A percentile compares a stretch with the other conserved stretches of the same genome.
These are phyloP conservation scores for Pseudocheirus occidentalis DNA, from an alignment of 2,797 vertebrate species.

Conservation along the genomic window DNA sequence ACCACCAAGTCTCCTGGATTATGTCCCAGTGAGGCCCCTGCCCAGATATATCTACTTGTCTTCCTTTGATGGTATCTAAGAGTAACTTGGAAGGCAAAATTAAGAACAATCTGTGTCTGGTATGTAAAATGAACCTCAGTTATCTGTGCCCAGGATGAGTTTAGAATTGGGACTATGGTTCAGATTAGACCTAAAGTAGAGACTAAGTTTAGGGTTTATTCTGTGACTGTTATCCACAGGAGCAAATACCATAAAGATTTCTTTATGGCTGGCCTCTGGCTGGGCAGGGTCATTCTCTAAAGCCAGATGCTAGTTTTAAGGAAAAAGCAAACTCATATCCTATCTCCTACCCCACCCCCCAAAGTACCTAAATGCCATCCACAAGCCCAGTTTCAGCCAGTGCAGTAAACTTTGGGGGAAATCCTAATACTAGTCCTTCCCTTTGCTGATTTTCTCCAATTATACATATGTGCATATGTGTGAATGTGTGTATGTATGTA, in stretches of 20 bases:
- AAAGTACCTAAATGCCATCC: background rate
- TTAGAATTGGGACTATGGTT: background rate
- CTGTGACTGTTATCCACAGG: background rate
- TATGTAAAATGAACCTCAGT: background rate
- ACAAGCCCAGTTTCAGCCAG: background rate
- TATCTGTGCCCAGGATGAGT: background rate
- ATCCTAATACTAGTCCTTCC: background rate
- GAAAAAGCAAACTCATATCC: background rate
- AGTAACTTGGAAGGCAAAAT: slow-evolving; percentile 6
- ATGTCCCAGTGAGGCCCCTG: background rate
- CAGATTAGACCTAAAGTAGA: background rate
- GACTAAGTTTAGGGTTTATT: background rate
- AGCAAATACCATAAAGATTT: background rate
- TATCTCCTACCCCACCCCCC: background rate
- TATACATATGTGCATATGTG: too few relatives aligned
- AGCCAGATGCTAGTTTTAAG: background rate
- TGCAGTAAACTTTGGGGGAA: background rate
- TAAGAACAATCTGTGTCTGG: background rate
- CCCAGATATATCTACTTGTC: background rate
- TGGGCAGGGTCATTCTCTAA: background rate
- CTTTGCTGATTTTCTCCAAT: background rate
- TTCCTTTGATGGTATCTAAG: background rate
- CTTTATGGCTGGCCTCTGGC: background rate
- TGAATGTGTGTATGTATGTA: too few relatives aligned
- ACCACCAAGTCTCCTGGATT: background rate